phyloP scores from a whole-genome alignment of 2,113 vertebrate species.

The Corythoichthys haematopterus region DNA sequence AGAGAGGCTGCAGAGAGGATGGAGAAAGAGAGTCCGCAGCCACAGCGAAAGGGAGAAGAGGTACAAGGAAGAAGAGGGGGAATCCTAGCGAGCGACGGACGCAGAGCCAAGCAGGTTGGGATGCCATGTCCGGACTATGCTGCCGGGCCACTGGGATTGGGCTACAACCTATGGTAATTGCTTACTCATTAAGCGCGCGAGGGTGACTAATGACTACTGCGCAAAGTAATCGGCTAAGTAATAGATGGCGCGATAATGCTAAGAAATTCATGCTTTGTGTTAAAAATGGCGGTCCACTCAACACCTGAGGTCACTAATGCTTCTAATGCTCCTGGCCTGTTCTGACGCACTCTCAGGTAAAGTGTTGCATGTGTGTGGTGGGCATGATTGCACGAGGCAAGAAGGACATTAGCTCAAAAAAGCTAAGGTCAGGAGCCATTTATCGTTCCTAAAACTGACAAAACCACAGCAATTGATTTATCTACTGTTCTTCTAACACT shows the following conservation, averaged over 20 bases:
- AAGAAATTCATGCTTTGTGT: constrained; percentile 43
- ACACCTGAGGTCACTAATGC: constrained; percentile 44
- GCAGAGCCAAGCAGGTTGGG: constrained; percentile 65
- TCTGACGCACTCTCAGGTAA: constrained; percentile 35
- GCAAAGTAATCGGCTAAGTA: constrained; percentile 67
- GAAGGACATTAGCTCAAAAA: constrained; percentile 2
- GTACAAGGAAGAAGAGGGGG: constrained; percentile 62
- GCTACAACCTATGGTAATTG: constrained; percentile 67
- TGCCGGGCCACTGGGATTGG: constrained; percentile 56
- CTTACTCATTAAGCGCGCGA: constrained; percentile 71
- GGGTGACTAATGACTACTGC: constrained; percentile 69
- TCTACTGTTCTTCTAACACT: constrained; percentile 37
- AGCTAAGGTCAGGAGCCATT: constrained; percentile 21
- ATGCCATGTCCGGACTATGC: constrained; percentile 61
- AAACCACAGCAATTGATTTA: constrained; percentile 21
- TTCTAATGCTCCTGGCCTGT: constrained; percentile 54
- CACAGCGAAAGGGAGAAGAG: constrained; percentile 70
- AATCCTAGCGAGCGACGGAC: constrained; percentile 67
- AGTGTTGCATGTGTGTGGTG: constrained; percentile 43
- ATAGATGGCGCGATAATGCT: constrained; percentile 45
- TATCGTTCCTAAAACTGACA: constrained; percentile 1
- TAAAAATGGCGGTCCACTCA: constrained; percentile 38
- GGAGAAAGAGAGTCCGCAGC: constrained; percentile 74
- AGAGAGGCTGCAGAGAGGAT: constrained; percentile 75
- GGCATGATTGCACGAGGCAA: constrained; percentile 44